phyloP scores from a whole-genome alignment of 2,113 vertebrate genomes.

The Anolis sagrei region DNA sequence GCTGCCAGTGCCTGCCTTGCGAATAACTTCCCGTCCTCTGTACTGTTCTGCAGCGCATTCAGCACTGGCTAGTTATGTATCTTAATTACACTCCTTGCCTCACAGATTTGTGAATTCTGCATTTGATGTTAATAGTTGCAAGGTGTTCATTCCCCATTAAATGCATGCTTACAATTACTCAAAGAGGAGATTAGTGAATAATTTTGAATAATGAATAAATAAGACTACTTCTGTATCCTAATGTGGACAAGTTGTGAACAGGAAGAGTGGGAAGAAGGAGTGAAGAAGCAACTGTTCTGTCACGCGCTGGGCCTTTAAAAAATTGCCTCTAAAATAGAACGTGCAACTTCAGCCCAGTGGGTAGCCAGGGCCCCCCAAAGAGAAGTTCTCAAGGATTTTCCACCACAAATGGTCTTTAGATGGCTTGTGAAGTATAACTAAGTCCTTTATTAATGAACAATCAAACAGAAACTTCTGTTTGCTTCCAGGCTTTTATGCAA shows the following conservation, averaged over 20 bases:
- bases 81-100: constrained; percentile 41
- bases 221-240: constrained; percentile 57
- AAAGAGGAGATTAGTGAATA: constrained; percentile 59
- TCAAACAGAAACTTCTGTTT: no score
- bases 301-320: no score
- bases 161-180: constrained; percentile 46
- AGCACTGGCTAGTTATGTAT: constrained; percentile 31
- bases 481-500: no score
- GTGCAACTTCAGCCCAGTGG: no score
- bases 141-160: neutral
- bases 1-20: constrained; percentile 18
- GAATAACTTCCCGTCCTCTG: constrained; percentile 19
- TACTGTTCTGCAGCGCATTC: constrained; percentile 33
- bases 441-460: no score
- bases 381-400: no score
- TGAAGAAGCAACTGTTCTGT: no score
- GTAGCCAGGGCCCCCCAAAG: no score
- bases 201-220: constrained; percentile 49
- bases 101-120: constrained; percentile 32
- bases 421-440: no score
- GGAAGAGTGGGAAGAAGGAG: neutral
- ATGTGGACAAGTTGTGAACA: constrained; percentile 49
- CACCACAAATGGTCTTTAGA: no score
- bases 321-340: no score
- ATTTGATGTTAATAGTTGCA: constrained; percentile 39